Evolutionary conservation across 2,888 invertebrate species (phyloP).

Genomic region (Opisthograptis luteolata): DNA sequence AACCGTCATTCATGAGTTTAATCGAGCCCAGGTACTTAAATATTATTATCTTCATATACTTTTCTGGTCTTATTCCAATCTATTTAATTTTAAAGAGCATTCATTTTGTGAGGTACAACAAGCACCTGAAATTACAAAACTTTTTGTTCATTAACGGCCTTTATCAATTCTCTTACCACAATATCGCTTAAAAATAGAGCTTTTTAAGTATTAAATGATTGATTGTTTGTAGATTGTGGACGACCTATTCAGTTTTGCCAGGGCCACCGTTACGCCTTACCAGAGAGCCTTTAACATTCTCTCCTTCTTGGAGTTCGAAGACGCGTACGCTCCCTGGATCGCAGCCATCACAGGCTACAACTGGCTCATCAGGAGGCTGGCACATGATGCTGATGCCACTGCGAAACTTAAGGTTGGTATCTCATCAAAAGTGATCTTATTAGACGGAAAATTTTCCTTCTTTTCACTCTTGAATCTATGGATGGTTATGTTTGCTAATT

Average conservation of each 20-base stretch:
- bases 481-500: no score
- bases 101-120: no score
- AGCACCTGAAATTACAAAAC: no score
- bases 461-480: no score
- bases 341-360: conserved; percentile 83
- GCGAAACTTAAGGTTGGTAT: conserved; percentile 54
- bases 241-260: conserved; percentile 85
- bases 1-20: conserved; percentile 82
- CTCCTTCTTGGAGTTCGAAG: conserved; percentile 84
- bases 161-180: no score
- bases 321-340: conserved; percentile 88
- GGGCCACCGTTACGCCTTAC: conserved; percentile 80
- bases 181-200: no score
- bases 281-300: conserved; percentile 82
- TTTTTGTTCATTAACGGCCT: no score
- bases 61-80: no score
- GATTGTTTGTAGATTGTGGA: conserved; percentile 78
- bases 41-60: no score
- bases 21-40: conserved; percentile 87
- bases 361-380: conserved; percentile 68
- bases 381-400: conserved; percentile 57
- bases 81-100: no score
- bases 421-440: neutral
- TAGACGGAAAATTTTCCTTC: no score
- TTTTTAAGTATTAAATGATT: no score